Conservation (phyloP, 2,113 vertebrate species). For the Phycodurus eques region DNA sequence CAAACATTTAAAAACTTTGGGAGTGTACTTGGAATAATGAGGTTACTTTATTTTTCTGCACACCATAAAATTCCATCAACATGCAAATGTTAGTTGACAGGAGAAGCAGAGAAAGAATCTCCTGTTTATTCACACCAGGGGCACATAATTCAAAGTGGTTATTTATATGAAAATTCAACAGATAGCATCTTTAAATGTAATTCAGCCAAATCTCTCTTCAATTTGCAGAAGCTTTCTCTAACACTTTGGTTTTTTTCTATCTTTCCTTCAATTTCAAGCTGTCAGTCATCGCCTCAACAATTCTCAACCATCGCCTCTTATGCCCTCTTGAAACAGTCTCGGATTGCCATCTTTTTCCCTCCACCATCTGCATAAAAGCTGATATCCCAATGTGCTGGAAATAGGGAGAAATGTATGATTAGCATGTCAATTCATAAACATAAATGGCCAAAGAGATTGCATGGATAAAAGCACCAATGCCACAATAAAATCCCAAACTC, state of each 20-base stretch:
- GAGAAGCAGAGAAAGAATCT: not conserved
- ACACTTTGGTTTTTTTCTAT: not conserved
- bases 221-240: constrained; percentile 18
- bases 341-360: constrained; percentile 38
- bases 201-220: constrained; percentile 33
- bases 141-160: constrained; percentile 25
- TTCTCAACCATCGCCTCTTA: constrained; percentile 15
- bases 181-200: constrained; percentile 44
- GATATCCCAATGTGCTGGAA: constrained; percentile 24
- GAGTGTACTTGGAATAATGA: constrained; percentile 5
- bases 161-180: constrained; percentile 45
- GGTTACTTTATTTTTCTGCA: constrained; percentile 5
- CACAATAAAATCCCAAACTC: constrained; percentile 49
- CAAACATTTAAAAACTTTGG: not conserved
- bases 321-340: constrained; percentile 20
- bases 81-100: constrained; percentile 26
- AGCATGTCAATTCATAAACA: constrained; percentile 58
- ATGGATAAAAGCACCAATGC: constrained; percentile 51
- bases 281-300: constrained; percentile 43
- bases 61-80: constrained; percentile 4
- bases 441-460: constrained; percentile 31
- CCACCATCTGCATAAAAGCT: constrained; percentile 40
- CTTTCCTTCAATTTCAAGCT: constrained; percentile 48
- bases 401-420: constrained; percentile 49
- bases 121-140: constrained; percentile 12